Evolutionary conservation across 2,797 vertebrate genomes (phyloP), one percentile per base, ranked within the genome.

Genomic region (Cirrhinus mrigala): DNA sequence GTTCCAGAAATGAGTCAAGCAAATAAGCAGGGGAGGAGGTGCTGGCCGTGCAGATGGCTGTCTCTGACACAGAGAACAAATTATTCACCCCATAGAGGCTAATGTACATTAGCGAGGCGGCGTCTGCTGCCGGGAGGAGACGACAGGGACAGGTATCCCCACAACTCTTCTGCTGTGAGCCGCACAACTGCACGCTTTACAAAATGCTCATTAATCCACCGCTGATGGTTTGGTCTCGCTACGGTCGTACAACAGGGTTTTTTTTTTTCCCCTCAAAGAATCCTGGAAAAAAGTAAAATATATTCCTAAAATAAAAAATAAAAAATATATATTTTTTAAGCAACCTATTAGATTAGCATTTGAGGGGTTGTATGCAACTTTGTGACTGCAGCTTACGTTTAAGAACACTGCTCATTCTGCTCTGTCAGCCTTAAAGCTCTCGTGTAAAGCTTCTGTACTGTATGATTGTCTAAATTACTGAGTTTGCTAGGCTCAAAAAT

Each of bases 21-120:
- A 93, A 94, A 95, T 94, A 93, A 94, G 93, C 93, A 94, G 93
- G 93, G 80, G 92, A 85, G 93, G 90, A 91, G 84, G 91, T 77
- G 0, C 87, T 92, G 15, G 9, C 91, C 89, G 83, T 89, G 83
- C 70, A 82, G 79, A 78, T 79, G 83, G 79, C 48, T 83, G 76
- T 85, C 70, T 84, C 84, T 75, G 76, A 82, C 84, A 79, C 76
- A 3, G 75, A 50, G 44, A 85, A 84, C 85, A 82, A 76, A 90
- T 90, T 85, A 85, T 87, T 85, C 86, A 85, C 80, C 44, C 79
- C 87, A 84, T 64, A 90, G 91, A 92, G 94, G 93, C 92, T 95
- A 94, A 93, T 94, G 93, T 90, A 90, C 70, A 85, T 89, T 89
- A 88, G 75, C 60, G 79, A 80, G n/a, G 48, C 68, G 54, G 58